phyloP scores from a whole-genome alignment of 1,140 invertebrate genomes.

The Brachionus rotundiformis region DNA sequence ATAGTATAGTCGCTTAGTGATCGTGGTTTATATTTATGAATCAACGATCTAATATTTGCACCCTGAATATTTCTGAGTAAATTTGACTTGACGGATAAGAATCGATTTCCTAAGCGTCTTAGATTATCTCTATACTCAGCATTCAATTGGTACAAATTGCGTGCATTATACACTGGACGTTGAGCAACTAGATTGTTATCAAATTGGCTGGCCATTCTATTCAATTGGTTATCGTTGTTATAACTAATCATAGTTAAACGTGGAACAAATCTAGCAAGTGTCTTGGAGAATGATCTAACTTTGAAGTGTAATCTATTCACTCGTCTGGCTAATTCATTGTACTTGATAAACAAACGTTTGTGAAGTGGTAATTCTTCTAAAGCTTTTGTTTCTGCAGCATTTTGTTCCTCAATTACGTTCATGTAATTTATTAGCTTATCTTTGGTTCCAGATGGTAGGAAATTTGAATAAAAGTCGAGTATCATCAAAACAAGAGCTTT shows the following conservation, averaged over 20 bases:
- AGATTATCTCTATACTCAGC: slow-evolving; percentile 40
- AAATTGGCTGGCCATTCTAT: background rate
- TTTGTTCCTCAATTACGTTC: background rate
- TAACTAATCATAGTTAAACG: background rate
- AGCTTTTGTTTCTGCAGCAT: background rate
- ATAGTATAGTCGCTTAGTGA: background rate
- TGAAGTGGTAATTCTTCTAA: background rate
- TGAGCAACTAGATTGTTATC: background rate
- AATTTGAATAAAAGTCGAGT: background rate
- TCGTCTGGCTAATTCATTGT: background rate
- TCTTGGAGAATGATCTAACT: background rate
- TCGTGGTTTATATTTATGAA: slow-evolving; percentile 48
- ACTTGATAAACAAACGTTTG: background rate
- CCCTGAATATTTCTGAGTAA: slow-evolving; percentile 7
- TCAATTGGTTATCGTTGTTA: background rate
- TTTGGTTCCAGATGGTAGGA: background rate
- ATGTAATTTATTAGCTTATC: background rate
- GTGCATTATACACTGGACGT: background rate
- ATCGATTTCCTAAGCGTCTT: slow-evolving; percentile 3
- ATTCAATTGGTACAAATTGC: slow-evolving; percentile 45
- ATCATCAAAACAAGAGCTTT: background rate
- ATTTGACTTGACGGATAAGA: background rate
- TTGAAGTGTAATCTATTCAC: slow-evolving; percentile 14
- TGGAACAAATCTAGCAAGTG: background rate
- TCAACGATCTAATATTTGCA: background rate